Conservation (phyloP, 1,140 invertebrate genomes). For the Diorhabda carinulata region DNA sequence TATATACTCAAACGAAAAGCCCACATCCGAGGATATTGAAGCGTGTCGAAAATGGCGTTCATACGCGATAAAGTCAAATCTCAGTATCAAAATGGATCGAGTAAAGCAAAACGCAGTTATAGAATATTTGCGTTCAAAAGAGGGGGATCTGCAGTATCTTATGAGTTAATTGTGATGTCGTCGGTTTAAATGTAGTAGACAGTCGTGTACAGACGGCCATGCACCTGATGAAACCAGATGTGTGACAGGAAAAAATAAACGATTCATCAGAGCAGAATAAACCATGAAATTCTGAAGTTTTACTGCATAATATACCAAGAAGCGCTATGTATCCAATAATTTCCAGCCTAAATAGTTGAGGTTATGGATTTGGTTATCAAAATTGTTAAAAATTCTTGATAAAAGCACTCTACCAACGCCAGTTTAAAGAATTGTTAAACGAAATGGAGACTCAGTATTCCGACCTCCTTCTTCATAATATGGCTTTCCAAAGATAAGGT, state of each 20-base stretch:
- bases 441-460: background rate
- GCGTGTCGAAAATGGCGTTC: too few species aligned
- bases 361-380: background rate
- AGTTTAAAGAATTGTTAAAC: background rate
- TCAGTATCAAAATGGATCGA: too few species aligned
- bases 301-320: background rate
- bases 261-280: background rate
- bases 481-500: background rate
- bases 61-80: too few species aligned
- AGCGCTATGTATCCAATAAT: background rate
- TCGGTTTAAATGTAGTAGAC: too few species aligned
- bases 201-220: too few species aligned
- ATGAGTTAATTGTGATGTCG: too few species aligned
- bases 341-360: background rate
- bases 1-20: too few species aligned
- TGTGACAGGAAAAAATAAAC: background rate
- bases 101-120: too few species aligned
- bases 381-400: background rate
- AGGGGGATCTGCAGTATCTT: too few species aligned
- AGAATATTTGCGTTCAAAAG: too few species aligned
- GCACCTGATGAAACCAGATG: background rate
- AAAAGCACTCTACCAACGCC: background rate
- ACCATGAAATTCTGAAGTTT: background rate
- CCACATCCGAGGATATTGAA: too few species aligned
- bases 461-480: background rate